Percentiles rank a stretch among this genome's conserved stretches.
Evolutionary conservation across 1,140 invertebrate genomes (phyloP).

Genomic region (Venustaconcha ellipsiformis): DNA sequence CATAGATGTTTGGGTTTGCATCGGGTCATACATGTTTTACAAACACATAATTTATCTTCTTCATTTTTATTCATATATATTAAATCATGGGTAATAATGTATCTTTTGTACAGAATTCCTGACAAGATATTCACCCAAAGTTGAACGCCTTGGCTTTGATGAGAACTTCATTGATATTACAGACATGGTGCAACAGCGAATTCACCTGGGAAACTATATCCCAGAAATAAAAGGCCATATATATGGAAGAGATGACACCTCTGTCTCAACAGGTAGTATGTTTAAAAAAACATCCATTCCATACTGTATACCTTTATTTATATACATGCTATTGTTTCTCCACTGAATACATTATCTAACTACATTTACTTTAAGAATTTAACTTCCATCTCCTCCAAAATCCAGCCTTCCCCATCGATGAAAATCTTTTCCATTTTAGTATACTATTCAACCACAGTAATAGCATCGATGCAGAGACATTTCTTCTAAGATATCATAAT

Average conservation of each 20-base stretch:
- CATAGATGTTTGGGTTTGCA: background rate
- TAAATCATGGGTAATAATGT: background rate
- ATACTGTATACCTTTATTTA: background rate
- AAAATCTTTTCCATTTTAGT: no score
- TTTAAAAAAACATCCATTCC: background rate
- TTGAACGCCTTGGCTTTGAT: conserved; percentile 61
- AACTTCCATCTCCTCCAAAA: background rate
- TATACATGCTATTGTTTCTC: background rate
- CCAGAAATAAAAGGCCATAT: conserved; percentile 24
- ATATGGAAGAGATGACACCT: background rate
- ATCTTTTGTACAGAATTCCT: conserved; percentile 48
- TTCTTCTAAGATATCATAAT: no score
- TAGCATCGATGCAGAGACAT: no score
- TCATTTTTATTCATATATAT: background rate
- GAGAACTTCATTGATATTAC: conserved; percentile 59
- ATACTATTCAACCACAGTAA: no score
- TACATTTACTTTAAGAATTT: no score
- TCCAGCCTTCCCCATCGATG: background rate
- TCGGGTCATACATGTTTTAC: background rate
- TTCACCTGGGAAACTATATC: conserved; percentile 1
- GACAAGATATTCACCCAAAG: conserved; percentile 50
- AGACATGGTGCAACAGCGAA: conserved; percentile 44
- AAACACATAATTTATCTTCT: background rate
- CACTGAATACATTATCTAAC: background rate
- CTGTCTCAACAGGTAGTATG: background rate